A percentile compares a stretch with the other conserved stretches of the same genome.
Conservation (phyloP, 1,140 invertebrate genomes). For the Sinella curviseta region DNA sequence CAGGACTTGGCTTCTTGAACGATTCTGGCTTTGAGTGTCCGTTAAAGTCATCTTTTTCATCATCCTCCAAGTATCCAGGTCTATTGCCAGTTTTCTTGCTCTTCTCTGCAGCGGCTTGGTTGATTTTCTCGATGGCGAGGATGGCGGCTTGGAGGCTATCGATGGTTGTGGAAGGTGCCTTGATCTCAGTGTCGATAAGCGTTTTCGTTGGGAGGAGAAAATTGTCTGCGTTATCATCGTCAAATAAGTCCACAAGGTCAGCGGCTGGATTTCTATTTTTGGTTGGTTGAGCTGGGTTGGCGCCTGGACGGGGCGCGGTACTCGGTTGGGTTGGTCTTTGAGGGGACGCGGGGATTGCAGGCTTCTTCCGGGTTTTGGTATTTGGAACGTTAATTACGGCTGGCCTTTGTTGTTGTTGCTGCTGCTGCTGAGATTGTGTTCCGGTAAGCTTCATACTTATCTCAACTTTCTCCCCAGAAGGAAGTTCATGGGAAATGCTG, state of each 20-base stretch:
- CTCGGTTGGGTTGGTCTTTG: background rate
- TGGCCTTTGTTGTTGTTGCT: background rate
- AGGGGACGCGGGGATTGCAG: background rate
- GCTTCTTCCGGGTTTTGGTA: background rate
- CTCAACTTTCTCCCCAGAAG: constrained; percentile 41
- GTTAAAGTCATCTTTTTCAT: background rate
- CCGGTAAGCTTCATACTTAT: constrained; percentile 37
- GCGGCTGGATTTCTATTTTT: background rate
- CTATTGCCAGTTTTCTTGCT: constrained; percentile 14
- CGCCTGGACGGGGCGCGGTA: background rate
- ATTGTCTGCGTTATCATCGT: constrained; percentile 1
- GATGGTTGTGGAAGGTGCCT: background rate
- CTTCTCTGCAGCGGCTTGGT: constrained; percentile 22
- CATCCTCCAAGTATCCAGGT: background rate
- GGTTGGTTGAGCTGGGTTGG: background rate
- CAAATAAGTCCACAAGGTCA: background rate
- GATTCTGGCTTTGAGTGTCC: background rate
- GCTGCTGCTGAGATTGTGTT: background rate
- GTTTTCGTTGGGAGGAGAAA: background rate
- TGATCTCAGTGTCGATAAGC: background rate
- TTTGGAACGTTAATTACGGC: background rate
- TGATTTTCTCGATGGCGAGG: constrained; percentile 38
- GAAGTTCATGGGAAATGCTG: constrained; percentile 38
- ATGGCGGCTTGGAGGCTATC: constrained; percentile 37
- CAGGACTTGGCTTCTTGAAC: constrained; percentile 23